Conservation (phyloP, 2,113 vertebrate genomes). For the Sylvietta virens region DNA sequence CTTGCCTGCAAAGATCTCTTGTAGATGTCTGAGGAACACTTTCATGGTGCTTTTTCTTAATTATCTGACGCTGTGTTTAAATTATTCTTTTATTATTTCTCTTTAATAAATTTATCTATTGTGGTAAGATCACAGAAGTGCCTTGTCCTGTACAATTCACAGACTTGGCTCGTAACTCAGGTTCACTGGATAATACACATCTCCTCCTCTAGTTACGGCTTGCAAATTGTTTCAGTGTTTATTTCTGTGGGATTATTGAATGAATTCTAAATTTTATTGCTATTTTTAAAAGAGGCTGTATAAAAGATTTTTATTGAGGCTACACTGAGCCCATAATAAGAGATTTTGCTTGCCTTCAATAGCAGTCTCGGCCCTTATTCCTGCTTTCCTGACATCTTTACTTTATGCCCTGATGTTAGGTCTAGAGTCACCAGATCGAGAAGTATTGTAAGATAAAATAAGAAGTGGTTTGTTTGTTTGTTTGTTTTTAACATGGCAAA, state of each 20-base stretch:
- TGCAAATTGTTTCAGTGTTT: background rate
- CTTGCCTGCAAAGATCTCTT: background rate
- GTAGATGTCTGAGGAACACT: background rate
- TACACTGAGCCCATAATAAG: background rate
- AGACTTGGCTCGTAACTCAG: background rate
- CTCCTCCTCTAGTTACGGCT: background rate
- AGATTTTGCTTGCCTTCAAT: background rate
- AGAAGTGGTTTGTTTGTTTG: background rate
- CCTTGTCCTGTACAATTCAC: background rate
- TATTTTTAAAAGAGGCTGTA: background rate
- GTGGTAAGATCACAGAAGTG: accelerated
- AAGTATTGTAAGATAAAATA: background rate
- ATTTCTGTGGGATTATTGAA: background rate
- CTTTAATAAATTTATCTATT: background rate
- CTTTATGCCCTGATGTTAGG: background rate
- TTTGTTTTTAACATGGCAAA: background rate
- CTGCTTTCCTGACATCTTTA: background rate
- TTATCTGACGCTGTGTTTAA: background rate
- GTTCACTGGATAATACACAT: background rate
- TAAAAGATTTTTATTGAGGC: background rate
- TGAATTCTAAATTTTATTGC: background rate
- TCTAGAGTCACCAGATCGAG: background rate
- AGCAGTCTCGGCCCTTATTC: background rate
- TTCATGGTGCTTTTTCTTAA: background rate
- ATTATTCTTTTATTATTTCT: background rate